phyloP scores from a whole-genome alignment of 2,888 invertebrate genomes.

The Drosophila falleni region DNA sequence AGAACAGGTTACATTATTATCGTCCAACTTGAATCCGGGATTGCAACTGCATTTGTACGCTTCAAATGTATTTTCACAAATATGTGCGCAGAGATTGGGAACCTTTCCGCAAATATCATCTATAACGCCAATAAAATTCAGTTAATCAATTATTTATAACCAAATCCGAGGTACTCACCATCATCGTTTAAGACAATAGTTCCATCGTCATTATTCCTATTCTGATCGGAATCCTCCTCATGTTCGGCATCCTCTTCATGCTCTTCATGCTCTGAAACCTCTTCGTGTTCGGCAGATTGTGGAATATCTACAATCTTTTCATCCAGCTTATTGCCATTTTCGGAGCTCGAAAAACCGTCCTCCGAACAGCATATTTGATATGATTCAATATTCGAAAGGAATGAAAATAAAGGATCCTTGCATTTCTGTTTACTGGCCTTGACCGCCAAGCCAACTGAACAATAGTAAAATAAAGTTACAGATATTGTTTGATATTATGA shows the following conservation, averaged over 20 bases:
- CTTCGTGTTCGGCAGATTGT: neutral
- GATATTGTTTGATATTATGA: neutral
- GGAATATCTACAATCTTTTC: neutral
- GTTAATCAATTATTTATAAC: neutral
- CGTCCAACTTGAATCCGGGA: slow-evolving; percentile 85
- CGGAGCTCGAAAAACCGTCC: slow-evolving; percentile 11
- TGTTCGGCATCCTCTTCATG: slow-evolving; percentile 13
- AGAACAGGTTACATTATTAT: slow-evolving; percentile 86
- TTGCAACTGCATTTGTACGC: slow-evolving; percentile 87
- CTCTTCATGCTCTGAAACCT: slow-evolving; percentile 1
- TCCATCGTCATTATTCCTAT: slow-evolving; percentile 51
- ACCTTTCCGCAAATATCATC: slow-evolving; percentile 87
- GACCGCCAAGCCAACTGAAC: slow-evolving; percentile 87
- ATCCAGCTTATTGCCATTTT: neutral
- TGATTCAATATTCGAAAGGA: slow-evolving; percentile 86
- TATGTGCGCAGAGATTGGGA: slow-evolving; percentile 86
- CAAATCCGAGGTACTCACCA: slow-evolving; percentile 52
- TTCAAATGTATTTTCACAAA: slow-evolving; percentile 87
- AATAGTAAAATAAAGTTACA: neutral
- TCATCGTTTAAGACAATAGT: slow-evolving; percentile 72
- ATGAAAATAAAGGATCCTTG: slow-evolving; percentile 86
- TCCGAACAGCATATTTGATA: slow-evolving; percentile 88
- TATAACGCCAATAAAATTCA: neutral
- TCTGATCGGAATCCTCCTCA: slow-evolving; percentile 1
- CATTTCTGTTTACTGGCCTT: slow-evolving; percentile 87